A percentile compares a stretch with the other conserved stretches of the same genome.
Evolutionary conservation across 2,888 invertebrate genomes (phyloP).

Genomic region (Hoplodrina ambigua): DNA sequence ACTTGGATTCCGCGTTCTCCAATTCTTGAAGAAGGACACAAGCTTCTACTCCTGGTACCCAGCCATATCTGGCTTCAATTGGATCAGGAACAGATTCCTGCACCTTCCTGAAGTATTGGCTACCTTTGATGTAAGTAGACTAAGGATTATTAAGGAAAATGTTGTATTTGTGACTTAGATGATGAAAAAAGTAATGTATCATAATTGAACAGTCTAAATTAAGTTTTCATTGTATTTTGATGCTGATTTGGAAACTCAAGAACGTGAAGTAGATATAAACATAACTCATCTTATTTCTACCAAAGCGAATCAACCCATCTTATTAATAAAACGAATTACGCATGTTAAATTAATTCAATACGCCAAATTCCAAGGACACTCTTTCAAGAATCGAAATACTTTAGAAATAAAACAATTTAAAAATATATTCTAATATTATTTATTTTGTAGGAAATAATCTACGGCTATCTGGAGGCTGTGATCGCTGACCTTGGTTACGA

Average conservation of each 20-base stretch:
- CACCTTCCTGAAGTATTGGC: constrained; percentile 77
- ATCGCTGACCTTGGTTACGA: constrained; percentile 77
- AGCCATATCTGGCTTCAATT: constrained; percentile 82
- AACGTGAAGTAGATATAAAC: not conserved
- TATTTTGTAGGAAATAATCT: constrained; percentile 72
- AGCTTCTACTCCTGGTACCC: constrained; percentile 86
- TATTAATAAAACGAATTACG: no score
- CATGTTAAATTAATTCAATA: no score
- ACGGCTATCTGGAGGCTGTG: constrained; percentile 74
- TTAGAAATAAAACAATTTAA: no score
- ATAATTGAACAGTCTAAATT: not conserved
- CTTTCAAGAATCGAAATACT: no score
- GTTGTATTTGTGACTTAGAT: not conserved
- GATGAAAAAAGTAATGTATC: no score
- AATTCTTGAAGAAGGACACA: constrained; percentile 83
- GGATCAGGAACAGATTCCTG: constrained; percentile 83
- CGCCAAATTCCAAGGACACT: no score
- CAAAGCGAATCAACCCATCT: no score
- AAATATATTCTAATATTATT: not conserved
- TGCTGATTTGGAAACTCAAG: constrained; percentile 4
- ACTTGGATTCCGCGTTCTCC: constrained; percentile 81
- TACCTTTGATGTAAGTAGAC: constrained; percentile 79
- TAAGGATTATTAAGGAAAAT: not conserved
- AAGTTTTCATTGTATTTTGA: not conserved
- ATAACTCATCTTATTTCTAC: no score